phyloP scores from a whole-genome alignment of 2,888 invertebrate genomes.

The Dysmachus trigonus region DNA sequence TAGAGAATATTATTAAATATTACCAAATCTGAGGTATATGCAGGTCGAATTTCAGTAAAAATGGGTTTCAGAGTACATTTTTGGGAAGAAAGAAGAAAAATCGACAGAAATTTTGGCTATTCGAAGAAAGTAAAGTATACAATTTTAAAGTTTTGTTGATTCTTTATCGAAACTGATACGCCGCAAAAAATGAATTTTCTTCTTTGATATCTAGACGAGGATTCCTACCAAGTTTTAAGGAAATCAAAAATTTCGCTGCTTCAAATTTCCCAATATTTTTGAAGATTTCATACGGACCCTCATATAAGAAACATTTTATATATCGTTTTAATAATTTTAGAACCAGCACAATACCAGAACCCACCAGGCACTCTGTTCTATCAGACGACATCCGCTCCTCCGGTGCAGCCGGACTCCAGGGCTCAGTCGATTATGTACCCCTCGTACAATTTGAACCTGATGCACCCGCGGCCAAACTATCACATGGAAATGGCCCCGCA shows the following conservation, averaged over 20 bases:
- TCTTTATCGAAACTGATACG: too few relatives aligned
- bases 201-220: not conserved
- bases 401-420: slow-evolving; percentile 62
- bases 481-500: slow-evolving; percentile 60
- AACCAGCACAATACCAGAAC: slow-evolving; percentile 66
- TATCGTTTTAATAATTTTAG: slow-evolving; percentile 57
- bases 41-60: too few relatives aligned
- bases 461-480: slow-evolving; percentile 61
- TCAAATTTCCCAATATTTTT: not conserved
- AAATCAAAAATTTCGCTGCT: slow-evolving; percentile 59
- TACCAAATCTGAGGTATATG: too few relatives aligned
- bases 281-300: not conserved
- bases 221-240: not conserved
- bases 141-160: too few relatives aligned
- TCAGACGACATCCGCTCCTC: slow-evolving; percentile 64
- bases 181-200: not conserved
- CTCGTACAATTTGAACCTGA: slow-evolving; percentile 55
- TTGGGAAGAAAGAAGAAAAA: too few relatives aligned
- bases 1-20: too few relatives aligned
- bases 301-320: not conserved
- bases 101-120: too few relatives aligned
- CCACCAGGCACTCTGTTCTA: slow-evolving; percentile 66
- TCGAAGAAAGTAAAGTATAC: too few relatives aligned
- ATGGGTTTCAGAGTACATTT: too few relatives aligned
- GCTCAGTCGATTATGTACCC: slow-evolving; percentile 59